These are phyloP conservation scores for Heloderma charlesbogerti DNA, from an alignment of 2,113 vertebrate species.

Conservation along the genomic window DNA sequence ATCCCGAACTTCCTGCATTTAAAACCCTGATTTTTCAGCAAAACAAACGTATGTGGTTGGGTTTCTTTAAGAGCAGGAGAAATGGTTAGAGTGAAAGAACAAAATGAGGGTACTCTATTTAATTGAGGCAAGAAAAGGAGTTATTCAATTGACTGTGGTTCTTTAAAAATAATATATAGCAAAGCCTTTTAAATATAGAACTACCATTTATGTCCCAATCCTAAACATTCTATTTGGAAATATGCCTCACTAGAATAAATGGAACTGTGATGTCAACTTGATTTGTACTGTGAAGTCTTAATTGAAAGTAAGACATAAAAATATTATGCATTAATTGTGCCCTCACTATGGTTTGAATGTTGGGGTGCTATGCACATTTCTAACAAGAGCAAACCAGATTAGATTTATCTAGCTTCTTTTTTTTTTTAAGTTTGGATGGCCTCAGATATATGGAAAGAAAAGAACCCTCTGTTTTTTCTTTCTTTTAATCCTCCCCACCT, in stretches of 20 bases:
- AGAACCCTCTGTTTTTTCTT: constrained; percentile 31
- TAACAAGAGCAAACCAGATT: constrained; percentile 38
- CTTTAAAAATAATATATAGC: constrained; percentile 46
- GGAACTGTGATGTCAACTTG: constrained; percentile 53
- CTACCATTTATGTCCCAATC: constrained; percentile 57
- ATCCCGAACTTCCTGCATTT: constrained; percentile 25
- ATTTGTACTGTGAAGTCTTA: constrained; percentile 71
- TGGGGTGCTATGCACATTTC: constrained; percentile 46
- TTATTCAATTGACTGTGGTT: constrained; percentile 50
- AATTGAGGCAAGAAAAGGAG: constrained; percentile 48
- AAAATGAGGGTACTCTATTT: constrained; percentile 65
- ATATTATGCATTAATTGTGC: constrained; percentile 36
- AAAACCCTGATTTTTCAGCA: constrained; percentile 37
- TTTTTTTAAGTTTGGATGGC: constrained; percentile 25
- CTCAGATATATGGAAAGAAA: constrained; percentile 34
- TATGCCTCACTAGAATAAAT: not conserved
- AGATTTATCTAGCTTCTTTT: not conserved
- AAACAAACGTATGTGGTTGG: constrained; percentile 7
- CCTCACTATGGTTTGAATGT: constrained; percentile 6
- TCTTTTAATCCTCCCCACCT: constrained; percentile 2
- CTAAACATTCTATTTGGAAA: not conserved
- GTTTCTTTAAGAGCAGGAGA: constrained; percentile 57
- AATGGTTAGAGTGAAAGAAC: constrained; percentile 33
- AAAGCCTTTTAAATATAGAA: constrained; percentile 46
- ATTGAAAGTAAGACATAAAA: constrained; percentile 64